Evolutionary conservation across 2,113 vertebrate species (phyloP), one percentile per base, ranked within the genome.

Genomic region (Otocyon megalotis): DNA sequence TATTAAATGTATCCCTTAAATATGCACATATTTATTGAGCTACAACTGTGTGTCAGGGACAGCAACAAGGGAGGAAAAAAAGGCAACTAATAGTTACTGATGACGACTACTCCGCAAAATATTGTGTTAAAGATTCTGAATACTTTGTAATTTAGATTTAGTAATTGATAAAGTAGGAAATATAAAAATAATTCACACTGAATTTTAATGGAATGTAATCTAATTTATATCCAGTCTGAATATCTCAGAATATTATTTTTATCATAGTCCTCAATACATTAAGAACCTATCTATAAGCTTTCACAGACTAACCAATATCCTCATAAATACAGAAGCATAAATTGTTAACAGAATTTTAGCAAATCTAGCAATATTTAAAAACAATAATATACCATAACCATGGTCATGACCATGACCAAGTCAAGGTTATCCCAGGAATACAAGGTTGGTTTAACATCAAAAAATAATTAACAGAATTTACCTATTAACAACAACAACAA

Each of bases 1-100:
- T 15, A 84, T 80, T 88, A 79, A 63, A 71, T 76, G 32, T 83
- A 77, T 82, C 83, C 76, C 65, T 53, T 53, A 82, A 84, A 96
- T 28, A 86, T 81, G 62, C 14, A 88, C 20, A 13, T 32, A 13
- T 48, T 71, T 87, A 72, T 43, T 87, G 67, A 60, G 79, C 13
- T n/a, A 19, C 50, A 30, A 72, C 30, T 85, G 10, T 65, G n/a
- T 37, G 12, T 97, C n/a, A 86, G 76, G 43, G 84, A 54, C 2
- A 94, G 79, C 6, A 95, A 89, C 14, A 24, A 81, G 17, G 67
- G 74, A 93, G 5, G 5, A 82, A 87, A 97, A 32, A 22, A 26
- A 86, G 35, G 48, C 19, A 79, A 67, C 28, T 54, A 81, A 56
- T 4, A 83, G 16, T 84, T 19, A 83, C 17, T 6, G 19, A 72